Conservation (phyloP, 2,888 invertebrate species). For the Monochamus alternatus region DNA sequence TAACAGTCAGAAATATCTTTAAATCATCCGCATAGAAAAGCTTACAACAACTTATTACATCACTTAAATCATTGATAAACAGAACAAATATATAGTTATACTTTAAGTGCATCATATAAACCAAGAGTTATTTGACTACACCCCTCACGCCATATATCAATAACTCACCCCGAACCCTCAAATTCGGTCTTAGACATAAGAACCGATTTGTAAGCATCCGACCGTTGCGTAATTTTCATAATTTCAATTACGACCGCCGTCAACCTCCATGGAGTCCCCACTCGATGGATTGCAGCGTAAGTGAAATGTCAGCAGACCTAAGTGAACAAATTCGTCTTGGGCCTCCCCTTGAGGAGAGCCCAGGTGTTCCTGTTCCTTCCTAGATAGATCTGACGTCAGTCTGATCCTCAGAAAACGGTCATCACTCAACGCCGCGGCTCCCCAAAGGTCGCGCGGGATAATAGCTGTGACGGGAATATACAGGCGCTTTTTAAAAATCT, state of each 20-base stretch:
- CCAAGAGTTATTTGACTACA: no score
- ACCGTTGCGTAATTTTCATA: slow-evolving; percentile 35
- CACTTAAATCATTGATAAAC: no score
- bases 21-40: no score
- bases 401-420: slow-evolving; percentile 56
- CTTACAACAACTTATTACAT: no score
- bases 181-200: not conserved
- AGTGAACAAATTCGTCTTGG: slow-evolving; percentile 66
- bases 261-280: slow-evolving; percentile 43
- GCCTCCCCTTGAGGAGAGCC: slow-evolving; percentile 53
- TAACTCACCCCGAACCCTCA: not conserved
- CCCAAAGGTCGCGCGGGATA: slow-evolving; percentile 39
- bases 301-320: slow-evolving; percentile 67
- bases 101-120: no score
- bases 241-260: slow-evolving; percentile 42
- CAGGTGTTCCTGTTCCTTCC: slow-evolving; percentile 61
- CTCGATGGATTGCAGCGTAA: slow-evolving; percentile 63
- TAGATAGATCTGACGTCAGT: slow-evolving; percentile 56
- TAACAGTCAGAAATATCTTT: no score
- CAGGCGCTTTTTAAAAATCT: slow-evolving; percentile 34
- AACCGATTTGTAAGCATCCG: slow-evolving; percentile 7
- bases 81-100: no score
- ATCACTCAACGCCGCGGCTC: slow-evolving; percentile 55
- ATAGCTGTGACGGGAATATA: slow-evolving; percentile 32
- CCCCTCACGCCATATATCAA: not conserved